Evolutionary conservation across 2,113 vertebrate species (phyloP).

Genomic region (Vanacampus margaritifer): DNA sequence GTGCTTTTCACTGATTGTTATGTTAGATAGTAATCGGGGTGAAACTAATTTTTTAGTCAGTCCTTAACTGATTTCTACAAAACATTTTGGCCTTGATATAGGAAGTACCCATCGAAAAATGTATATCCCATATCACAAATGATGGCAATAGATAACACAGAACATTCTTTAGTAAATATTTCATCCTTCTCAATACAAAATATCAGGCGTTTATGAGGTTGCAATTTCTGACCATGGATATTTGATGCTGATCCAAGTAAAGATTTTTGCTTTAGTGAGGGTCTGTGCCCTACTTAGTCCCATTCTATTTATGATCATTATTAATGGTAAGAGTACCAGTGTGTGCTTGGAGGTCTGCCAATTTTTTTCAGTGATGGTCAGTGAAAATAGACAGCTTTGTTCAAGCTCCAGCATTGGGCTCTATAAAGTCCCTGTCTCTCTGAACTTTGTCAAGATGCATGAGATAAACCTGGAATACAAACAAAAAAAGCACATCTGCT

Average conservation of each 20-base stretch:
- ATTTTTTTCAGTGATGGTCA: background rate
- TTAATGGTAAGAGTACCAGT: background rate
- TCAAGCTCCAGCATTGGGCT: background rate
- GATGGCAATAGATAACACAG: background rate
- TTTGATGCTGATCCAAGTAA: background rate
- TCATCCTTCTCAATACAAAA: background rate
- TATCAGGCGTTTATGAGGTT: background rate
- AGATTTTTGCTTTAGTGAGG: background rate
- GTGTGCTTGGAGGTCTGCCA: background rate
- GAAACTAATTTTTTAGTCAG: too few relatives aligned
- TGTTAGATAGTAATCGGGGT: background rate
- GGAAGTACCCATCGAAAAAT: background rate
- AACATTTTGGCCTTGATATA: background rate
- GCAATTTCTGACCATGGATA: background rate
- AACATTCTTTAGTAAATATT: background rate
- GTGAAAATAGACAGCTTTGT: background rate
- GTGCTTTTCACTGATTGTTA: background rate
- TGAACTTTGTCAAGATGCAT: background rate
- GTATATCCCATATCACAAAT: background rate
- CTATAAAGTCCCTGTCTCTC: background rate
- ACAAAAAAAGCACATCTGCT: background rate
- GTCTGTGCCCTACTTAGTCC: background rate
- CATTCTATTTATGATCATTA: constrained; percentile 4
- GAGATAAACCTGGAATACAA: background rate
- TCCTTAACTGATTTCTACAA: background rate